Evolutionary conservation across 2,113 vertebrate species (phyloP).

Genomic region (Pachyramphus minor): DNA sequence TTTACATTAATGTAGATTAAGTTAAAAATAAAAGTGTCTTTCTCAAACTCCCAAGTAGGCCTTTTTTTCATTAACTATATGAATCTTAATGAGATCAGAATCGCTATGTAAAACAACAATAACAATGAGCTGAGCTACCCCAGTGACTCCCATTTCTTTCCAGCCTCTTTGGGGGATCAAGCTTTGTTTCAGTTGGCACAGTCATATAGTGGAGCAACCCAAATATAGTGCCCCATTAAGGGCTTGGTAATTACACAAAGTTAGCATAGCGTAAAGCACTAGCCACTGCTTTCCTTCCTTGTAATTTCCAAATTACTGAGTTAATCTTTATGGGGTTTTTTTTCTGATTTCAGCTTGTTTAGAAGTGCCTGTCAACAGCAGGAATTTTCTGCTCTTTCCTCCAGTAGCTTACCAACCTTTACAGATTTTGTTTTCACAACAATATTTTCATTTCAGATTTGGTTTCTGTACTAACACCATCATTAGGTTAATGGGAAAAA

Average conservation of each 20-base stretch:
- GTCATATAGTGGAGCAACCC: background rate
- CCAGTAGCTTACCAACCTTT: background rate
- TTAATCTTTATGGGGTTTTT: background rate
- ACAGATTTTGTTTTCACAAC: background rate
- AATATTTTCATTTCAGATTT: background rate
- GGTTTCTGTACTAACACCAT: background rate
- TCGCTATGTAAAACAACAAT: background rate
- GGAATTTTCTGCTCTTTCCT: background rate
- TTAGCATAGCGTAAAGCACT: background rate
- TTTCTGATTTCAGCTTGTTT: background rate
- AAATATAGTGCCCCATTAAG: background rate
- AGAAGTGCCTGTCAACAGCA: constrained; percentile 7
- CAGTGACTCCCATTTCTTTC: background rate
- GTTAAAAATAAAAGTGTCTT: background rate
- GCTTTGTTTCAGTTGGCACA: background rate
- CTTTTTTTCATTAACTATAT: background rate
- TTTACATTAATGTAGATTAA: background rate
- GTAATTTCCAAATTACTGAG: background rate
- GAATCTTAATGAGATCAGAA: background rate
- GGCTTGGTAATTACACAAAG: background rate
- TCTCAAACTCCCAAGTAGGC: background rate
- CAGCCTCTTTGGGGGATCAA: background rate
- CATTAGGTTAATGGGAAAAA: background rate
- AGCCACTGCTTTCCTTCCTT: background rate
- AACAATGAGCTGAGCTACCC: background rate